phyloP scores from a whole-genome alignment of 2,888 invertebrate genomes.

The Meghimatium bilineatum region DNA sequence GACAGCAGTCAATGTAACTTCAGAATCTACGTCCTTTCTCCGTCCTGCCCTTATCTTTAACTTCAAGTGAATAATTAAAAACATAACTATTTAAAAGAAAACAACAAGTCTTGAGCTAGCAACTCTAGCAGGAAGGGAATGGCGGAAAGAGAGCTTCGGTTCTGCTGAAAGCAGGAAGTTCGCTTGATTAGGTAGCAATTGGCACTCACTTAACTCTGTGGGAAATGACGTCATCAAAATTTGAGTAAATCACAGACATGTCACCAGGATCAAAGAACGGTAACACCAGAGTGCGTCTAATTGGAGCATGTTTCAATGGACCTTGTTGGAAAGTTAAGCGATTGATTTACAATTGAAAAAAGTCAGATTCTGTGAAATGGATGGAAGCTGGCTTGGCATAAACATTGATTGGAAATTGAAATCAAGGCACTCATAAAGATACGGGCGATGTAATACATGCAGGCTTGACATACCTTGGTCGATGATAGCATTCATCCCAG shows the following conservation, averaged over 20 bases:
- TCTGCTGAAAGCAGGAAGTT: conserved; percentile 33
- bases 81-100: not conserved
- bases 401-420: conserved; percentile 27
- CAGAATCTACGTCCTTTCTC: not conserved
- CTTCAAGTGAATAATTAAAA: not conserved
- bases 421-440: conserved; percentile 15
- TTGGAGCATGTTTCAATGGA: conserved; percentile 25
- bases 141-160: conserved; percentile 30
- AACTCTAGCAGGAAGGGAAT: conserved; percentile 30
- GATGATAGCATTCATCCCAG: not conserved
- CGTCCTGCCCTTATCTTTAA: not conserved
- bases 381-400: conserved; percentile 12
- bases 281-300: conserved; percentile 21
- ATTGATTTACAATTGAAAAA: conserved; percentile 39
- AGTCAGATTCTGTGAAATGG: conserved; percentile 28
- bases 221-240: conserved; percentile 46
- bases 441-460: conserved; percentile 11
- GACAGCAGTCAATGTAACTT: not conserved
- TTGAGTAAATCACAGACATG: conserved; percentile 45
- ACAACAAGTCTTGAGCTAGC: not conserved
- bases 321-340: conserved; percentile 29
- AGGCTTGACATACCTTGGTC: not conserved
- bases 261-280: conserved; percentile 30
- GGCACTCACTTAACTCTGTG: conserved; percentile 40
- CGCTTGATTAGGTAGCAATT: conserved; percentile 40